Base-by-base conservation (phyloP, 2,797 vertebrate species). In the Falco naumanni region DNA sequence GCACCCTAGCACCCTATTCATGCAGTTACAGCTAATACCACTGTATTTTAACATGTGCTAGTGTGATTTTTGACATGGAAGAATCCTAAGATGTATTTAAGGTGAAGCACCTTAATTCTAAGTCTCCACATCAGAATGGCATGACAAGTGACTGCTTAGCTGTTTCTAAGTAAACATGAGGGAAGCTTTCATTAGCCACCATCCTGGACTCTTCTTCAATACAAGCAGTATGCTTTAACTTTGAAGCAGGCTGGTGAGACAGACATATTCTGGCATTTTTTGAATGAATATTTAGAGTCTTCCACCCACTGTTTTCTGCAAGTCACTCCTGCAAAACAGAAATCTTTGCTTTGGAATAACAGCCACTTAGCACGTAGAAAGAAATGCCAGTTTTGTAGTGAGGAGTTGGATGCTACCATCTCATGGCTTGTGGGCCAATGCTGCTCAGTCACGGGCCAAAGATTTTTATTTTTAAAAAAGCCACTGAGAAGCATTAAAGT, bases 221-320 rank as follows among this genome's bases (percentile, higher is more conserved):
- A 71, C 24, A 57, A 74, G 28, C 51, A 59, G 33, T 3, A 48
- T 2, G 5, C 24, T 86, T 81, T 53, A 41, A 76, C 70, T 78
- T 69, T 70, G 54, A 60, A 82, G 18, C 56, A 88, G 56, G 25
- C 45, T 90, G 37, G 48, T 56, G 53, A 95, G 56, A 51, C 77
- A 90, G 83, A 84, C 39, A 43, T 51, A 72, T 53, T 69, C 80
- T 84, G 90, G 70, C 83, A 92, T 91, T 93, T 95, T 77, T 37
- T 9, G 78, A 63, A 81, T 50, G 80, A 63, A 47, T 94, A 97
- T 95, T 95, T 96, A 91, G 90, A 97, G 78, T 74, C 56, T 87
- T 91, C 24, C 34, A 77, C 66, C 57, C 74, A 69, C 77, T 50
- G 47, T 63, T 95, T 86, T 76, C 59, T 88, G 69, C 16, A 6